Conservation (phyloP, 2,797 vertebrate genomes). For the Sebastes steindachneri region DNA sequence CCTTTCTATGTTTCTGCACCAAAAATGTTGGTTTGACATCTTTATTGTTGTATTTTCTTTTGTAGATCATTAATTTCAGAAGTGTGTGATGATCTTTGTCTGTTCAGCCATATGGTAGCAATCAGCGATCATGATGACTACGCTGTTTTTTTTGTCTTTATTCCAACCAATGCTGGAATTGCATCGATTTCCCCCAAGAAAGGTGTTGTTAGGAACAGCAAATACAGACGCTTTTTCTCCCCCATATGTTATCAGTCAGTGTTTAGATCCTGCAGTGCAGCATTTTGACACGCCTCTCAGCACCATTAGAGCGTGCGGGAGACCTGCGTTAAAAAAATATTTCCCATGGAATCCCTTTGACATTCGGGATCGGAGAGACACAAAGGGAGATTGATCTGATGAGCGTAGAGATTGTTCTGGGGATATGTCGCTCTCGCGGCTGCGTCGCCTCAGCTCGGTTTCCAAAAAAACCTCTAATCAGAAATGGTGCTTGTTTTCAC, state of each 20-base stretch:
- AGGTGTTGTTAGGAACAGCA: background rate
- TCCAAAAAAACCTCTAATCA: slow-evolving; percentile 54
- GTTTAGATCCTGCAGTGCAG: slow-evolving; percentile 17
- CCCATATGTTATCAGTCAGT: background rate
- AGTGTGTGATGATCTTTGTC: background rate
- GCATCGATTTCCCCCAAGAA: background rate
- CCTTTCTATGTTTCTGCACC: background rate
- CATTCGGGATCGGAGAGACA: slow-evolving; percentile 29
- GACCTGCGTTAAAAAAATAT: background rate
- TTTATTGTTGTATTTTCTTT: background rate
- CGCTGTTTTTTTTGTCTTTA: background rate
- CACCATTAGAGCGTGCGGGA: slow-evolving; percentile 1
- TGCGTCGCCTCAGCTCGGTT: slow-evolving; percentile 32
- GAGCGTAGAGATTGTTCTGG: slow-evolving; percentile 26
- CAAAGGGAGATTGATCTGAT: slow-evolving; percentile 53
- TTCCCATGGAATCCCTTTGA: slow-evolving; percentile 35
- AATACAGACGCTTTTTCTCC: background rate
- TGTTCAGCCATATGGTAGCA: slow-evolving; percentile 12
- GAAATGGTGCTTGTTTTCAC: slow-evolving; percentile 66
- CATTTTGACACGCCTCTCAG: slow-evolving; percentile 7
- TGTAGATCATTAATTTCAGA: background rate
- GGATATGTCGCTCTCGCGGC: slow-evolving; percentile 9
- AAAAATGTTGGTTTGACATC: background rate
- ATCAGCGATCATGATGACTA: slow-evolving; percentile 12
- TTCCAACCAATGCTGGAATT: background rate